Conservation (phyloP, 2,888 invertebrate species). For the Drosophila siamana region DNA sequence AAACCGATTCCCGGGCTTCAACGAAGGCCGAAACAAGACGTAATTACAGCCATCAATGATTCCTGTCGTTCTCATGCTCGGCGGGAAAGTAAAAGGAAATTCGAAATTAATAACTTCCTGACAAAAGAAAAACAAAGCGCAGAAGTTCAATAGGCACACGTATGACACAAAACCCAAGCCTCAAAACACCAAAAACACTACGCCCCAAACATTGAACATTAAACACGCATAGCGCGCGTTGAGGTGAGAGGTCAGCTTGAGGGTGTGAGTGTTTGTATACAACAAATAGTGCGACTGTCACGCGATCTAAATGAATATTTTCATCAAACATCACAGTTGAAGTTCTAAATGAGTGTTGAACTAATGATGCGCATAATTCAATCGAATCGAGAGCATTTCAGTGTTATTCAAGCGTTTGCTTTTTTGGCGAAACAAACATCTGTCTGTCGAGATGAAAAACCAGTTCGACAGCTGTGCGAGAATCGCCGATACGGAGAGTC, state of each 20-base stretch:
- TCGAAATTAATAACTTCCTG: constrained; percentile 72
- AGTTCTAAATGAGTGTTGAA: not conserved
- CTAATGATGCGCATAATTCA: not conserved
- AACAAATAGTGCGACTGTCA: constrained; percentile 25
- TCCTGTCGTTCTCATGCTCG: constrained; percentile 12
- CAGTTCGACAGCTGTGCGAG: constrained; percentile 64
- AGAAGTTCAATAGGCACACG: constrained; percentile 65
- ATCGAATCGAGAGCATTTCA: not conserved
- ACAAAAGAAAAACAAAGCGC: constrained; percentile 42
- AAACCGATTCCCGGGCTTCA: constrained; percentile 15
- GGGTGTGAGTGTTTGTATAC: constrained; percentile 1
- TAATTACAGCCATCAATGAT: constrained; percentile 40
- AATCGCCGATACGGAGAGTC: constrained; percentile 15
- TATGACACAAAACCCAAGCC: constrained; percentile 26
- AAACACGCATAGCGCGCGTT: constrained; percentile 38
- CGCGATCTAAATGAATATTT: constrained; percentile 28
- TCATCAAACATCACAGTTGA: constrained; percentile 1
- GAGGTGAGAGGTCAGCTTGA: constrained; percentile 23
- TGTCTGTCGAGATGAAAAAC: constrained; percentile 55
- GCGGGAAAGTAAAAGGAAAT: constrained; percentile 48
- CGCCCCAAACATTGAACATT: constrained; percentile 16
- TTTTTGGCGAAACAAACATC: constrained; percentile 50
- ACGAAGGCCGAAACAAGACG: constrained; percentile 17
- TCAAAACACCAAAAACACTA: constrained; percentile 1
- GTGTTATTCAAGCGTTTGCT: constrained; percentile 1